Base-by-base conservation (phyloP, 2,797 vertebrate genomes). In the Echiichthys vipera region DNA sequence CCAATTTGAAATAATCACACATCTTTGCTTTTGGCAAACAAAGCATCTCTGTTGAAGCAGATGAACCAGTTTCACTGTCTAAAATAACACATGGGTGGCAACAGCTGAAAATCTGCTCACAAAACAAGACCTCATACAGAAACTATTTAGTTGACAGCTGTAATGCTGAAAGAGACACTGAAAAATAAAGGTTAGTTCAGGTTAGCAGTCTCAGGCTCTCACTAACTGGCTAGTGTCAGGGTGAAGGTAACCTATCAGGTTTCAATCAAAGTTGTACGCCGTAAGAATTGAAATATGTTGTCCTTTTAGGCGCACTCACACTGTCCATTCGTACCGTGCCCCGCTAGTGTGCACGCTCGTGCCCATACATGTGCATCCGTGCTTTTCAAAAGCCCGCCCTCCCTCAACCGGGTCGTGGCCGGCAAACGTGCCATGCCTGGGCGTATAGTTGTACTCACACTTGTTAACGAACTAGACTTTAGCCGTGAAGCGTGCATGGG, bases 11-110 rank as follows among this genome's bases (percentile, higher is more conserved):
- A 64, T 70, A 18, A 24, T 58, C 18, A 53, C 34, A 58, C 34
- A 59, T 62, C n/a, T 32, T 47, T n/a, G 25, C 63, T 32, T 40
- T 45, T n/a, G 27, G 56, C 37, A 42, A 40, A 63, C 43, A 47
- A 39, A 51, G 43, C 12, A 39, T 40, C 4, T 36, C 36, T 64
- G 71, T 65, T 54, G 17, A 75, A 78, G 81, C 76, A 47, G 86
- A 78, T 50, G 39, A 77, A 87, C 89, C 22, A 39, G 89, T 89
- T 86, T 79, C 56, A 70, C 69, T n/a, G 55, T 78, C 46, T 45
- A 29, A 61, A 46, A 55, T 64, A 55, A 59, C 46, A 73, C 75
- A 73, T 34, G 47, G 54, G 66, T 65, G 65, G 65, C 25, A 62
- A 30, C 65, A 61, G 61, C 39, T 6, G 14, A 8, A 68, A 76